phyloP scores from a whole-genome alignment of 2,797 vertebrate genomes.

The Anniella stebbinsi region DNA sequence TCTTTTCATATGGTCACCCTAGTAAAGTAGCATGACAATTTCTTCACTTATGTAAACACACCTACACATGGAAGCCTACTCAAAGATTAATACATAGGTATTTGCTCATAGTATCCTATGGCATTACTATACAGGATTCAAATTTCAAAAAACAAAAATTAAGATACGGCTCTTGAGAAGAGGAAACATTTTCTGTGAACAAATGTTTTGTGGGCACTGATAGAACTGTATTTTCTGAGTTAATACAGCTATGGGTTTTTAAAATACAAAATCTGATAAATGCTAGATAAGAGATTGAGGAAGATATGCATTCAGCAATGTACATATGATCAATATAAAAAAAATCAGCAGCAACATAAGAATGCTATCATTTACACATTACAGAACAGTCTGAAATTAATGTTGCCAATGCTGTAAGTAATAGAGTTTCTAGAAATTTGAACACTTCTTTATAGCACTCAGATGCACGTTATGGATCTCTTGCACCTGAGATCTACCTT shows the following conservation, averaged over 20 bases:
- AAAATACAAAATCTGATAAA: conserved; percentile 23
- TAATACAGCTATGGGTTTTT: neutral
- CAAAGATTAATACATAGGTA: conserved; percentile 60
- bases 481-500: too few species aligned
- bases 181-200: conserved; percentile 27
- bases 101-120: conserved; percentile 30
- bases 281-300: conserved; percentile 32
- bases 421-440: neutral
- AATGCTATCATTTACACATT: conserved; percentile 8
- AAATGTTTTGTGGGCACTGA: conserved; percentile 13
- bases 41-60: conserved; percentile 48
- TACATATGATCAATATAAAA: conserved; percentile 23
- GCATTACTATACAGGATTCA: conserved; percentile 16
- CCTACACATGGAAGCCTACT: conserved; percentile 52
- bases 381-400: neutral
- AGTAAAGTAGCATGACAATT: conserved; percentile 53
- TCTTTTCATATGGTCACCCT: too few species aligned
- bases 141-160: conserved; percentile 63
- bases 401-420: neutral
- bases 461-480: neutral
- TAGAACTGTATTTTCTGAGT: conserved; percentile 15
- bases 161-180: conserved; percentile 54
- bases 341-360: conserved; percentile 15
- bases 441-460: neutral
- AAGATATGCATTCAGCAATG: conserved; percentile 50